These are phyloP conservation scores for Drosophila ficusphila DNA, from an alignment of 1,140 invertebrate species.

Conservation along the genomic window DNA sequence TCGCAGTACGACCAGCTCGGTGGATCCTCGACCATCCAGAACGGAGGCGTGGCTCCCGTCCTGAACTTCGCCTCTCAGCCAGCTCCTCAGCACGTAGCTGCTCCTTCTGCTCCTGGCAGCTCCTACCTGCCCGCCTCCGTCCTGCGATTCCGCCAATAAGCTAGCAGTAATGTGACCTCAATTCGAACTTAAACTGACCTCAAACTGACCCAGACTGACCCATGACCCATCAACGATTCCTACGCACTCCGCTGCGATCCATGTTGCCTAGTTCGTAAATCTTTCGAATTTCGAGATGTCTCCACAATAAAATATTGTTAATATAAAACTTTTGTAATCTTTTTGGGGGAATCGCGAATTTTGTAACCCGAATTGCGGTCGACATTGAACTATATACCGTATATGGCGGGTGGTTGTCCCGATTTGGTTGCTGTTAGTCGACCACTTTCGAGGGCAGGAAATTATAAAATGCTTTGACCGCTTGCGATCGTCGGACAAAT, in stretches of 20 bases:
- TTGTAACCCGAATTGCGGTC: slow-evolving; percentile 21
- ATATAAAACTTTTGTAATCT: slow-evolving; percentile 26
- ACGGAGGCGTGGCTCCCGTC: slow-evolving; percentile 72
- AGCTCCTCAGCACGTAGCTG: slow-evolving; percentile 33
- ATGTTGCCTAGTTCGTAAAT: slow-evolving; percentile 45
- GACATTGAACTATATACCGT: slow-evolving; percentile 71
- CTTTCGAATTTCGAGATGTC: slow-evolving; percentile 42
- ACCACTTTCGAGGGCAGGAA: slow-evolving; percentile 10
- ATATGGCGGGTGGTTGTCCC: slow-evolving; percentile 33
- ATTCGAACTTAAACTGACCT: no score
- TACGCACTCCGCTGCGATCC: slow-evolving; percentile 50
- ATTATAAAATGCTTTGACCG: slow-evolving; percentile 63
- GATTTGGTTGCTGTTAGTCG: slow-evolving; percentile 18
- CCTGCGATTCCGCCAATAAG: slow-evolving; percentile 57
- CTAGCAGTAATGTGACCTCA: no score
- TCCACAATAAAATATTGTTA: slow-evolving; percentile 34
- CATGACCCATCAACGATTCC: slow-evolving; percentile 39
- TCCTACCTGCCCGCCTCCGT: slow-evolving; percentile 60
- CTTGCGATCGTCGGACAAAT: slow-evolving; percentile 30
- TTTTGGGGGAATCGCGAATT: slow-evolving; percentile 10
- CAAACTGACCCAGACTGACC: slow-evolving; percentile 44
- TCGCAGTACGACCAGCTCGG: slow-evolving; percentile 75
- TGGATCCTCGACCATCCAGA: slow-evolving; percentile 55
- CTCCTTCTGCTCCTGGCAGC: slow-evolving; percentile 36
- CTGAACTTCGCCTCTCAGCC: slow-evolving; percentile 75